phyloP scores from a whole-genome alignment of 2,888 invertebrate genomes.

The Yponomeuta cagnagella region DNA sequence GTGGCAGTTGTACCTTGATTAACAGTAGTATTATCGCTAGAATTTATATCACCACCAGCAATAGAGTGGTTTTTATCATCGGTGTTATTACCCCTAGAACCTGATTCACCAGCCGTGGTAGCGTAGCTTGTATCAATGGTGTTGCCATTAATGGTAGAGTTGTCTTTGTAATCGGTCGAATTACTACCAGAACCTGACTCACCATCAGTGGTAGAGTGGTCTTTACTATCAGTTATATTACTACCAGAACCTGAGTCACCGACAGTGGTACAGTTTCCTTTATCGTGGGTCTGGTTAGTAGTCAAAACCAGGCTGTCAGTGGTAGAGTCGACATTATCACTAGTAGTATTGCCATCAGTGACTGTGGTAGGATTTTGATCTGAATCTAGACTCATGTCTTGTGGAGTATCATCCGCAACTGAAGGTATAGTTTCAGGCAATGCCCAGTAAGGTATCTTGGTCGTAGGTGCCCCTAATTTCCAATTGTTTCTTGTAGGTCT shows the following conservation, averaged over 20 bases:
- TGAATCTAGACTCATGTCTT: neutral
- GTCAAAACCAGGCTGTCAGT: neutral
- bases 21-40: neutral
- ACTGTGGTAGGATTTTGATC: too few relatives aligned
- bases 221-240: neutral
- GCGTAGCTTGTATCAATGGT: neutral
- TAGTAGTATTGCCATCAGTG: too few relatives aligned
- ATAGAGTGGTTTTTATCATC: neutral
- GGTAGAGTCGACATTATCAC: neutral
- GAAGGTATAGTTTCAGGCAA: neutral
- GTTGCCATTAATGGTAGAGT: neutral
- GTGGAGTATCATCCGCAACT: neutral
- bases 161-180: neutral
- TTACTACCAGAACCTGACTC: neutral
- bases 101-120: neutral
- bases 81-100: neutral
- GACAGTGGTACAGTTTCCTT: neutral
- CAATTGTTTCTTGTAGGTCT: slow-evolving; percentile 25
- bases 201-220: neutral
- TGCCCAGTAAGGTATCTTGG: slow-evolving; percentile 40
- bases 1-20: neutral
- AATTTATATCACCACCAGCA: neutral
- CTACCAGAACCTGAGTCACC: neutral
- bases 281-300: neutral
- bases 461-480: slow-evolving; percentile 43